Evolutionary conservation across 2,113 vertebrate genomes (phyloP).

Genomic region (Empidonax traillii): DNA sequence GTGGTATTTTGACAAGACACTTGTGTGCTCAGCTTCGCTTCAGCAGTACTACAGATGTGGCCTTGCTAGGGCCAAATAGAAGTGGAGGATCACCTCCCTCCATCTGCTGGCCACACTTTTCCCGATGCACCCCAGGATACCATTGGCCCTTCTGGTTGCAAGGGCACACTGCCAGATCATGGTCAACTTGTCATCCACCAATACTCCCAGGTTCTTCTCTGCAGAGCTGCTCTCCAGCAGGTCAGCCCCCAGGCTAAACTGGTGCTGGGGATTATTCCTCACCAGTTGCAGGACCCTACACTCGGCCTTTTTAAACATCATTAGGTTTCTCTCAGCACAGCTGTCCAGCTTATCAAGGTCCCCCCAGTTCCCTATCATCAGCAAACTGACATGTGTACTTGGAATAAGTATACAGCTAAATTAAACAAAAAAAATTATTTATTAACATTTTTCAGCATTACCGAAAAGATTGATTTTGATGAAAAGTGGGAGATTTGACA

Average conservation of each 20-base stretch:
- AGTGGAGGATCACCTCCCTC: background rate
- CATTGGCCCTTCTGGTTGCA: background rate
- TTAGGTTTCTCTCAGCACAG: background rate
- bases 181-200: background rate
- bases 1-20: background rate
- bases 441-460: background rate
- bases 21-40: accelerated
- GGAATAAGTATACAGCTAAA: background rate
- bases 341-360: background rate
- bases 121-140: background rate
- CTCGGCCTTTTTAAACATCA: background rate
- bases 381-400: background rate
- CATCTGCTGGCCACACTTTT: too few relatives aligned
- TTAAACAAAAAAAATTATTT: background rate
- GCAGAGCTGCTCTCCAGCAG: background rate
- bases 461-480: background rate
- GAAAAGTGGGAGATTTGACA: background rate
- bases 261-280: too few relatives aligned
- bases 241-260: background rate
- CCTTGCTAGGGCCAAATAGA: background rate
- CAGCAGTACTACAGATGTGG: background rate
- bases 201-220: background rate
- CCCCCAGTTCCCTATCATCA: background rate
- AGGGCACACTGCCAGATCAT: background rate
- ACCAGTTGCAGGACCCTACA: background rate